Evolutionary conservation across 1,140 invertebrate species (phyloP), one percentile per base, ranked within the genome.

Genomic region (Chironomus striatipennis): DNA sequence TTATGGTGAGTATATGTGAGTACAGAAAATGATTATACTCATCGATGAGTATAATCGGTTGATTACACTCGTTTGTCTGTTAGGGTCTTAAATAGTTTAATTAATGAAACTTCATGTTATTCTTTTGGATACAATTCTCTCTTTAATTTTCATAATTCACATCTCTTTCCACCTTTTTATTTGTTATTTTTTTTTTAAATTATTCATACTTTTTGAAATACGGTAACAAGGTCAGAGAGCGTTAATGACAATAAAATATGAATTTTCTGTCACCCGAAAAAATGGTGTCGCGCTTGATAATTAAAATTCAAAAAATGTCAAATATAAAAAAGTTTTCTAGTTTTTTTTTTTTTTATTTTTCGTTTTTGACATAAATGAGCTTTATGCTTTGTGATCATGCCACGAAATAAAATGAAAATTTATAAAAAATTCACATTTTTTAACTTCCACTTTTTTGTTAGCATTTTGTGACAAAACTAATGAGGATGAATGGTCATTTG

Each of bases 51-150:
- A n/a, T n/a, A n/a, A n/a, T n/a, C n/a, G n/a, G n/a, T n/a, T n/a
- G n/a, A 12, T 2, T 47, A 47, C 43, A 47, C 2, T 47, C 43
- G 2, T 47, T 47, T 47, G 43, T 47, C 15, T 8, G 9, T 47
- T 8, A 12, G 9, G 42, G 6, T 47, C 9, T 57, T 15, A n/a
- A 15, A 57, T 57, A n/a, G 47, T 57, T 57, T 57, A 57, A n/a
- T 57, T 57, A 57, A 57, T 57, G 47, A 57, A 57, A n/a, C n/a
- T 57, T 57, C 47, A 57, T 57, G 47, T 57, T 15, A 57, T n/a
- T 57, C 47, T 57, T 34, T 34, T 34, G 24, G 47, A 5, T 57
- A 57, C 8, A 57, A 57, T 57, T 57, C n/a, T 57, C 24, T 47
- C 15, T 57, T 57, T 57, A 57, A 57, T 57, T 12, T 57, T 1